Percentiles rank a stretch among this genome's conserved stretches.
phyloP scores from a whole-genome alignment of 2,888 invertebrate species.

The Cynaeus angustus region DNA sequence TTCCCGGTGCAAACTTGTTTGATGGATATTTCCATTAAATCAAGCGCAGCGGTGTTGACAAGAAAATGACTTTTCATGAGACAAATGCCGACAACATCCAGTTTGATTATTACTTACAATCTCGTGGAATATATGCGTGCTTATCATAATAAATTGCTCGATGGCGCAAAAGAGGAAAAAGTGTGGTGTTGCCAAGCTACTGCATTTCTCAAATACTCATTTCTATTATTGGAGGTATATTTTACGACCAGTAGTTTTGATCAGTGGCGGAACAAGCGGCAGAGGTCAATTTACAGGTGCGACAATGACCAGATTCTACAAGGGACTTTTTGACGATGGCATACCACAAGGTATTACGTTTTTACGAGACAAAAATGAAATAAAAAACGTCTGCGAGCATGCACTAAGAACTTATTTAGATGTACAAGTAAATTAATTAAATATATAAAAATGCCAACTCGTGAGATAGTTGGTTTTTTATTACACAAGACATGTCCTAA shows the following conservation, averaged over 20 bases:
- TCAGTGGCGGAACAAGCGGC: constrained; percentile 22
- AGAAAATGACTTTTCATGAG: constrained; percentile 53
- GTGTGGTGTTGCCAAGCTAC: constrained; percentile 25
- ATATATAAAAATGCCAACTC: too few species aligned
- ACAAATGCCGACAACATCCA: constrained; percentile 49
- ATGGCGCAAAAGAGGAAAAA: constrained; percentile 24
- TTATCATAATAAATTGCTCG: constrained; percentile 44
- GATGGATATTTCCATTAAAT: constrained; percentile 53
- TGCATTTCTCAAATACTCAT: constrained; percentile 44
- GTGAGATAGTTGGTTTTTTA: too few species aligned
- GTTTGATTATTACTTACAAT: constrained; percentile 49
- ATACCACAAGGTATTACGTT: too few species aligned
- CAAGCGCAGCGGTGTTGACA: constrained; percentile 51
- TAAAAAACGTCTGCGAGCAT: too few species aligned
- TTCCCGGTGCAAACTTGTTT: constrained; percentile 12
- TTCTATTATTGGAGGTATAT: constrained; percentile 41
- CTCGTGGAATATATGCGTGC: constrained; percentile 42
- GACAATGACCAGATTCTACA: constrained; percentile 3
- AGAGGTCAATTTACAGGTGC: constrained; percentile 8
- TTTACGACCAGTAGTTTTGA: constrained; percentile 33
- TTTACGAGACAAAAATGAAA: too few species aligned
- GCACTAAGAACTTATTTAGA: too few species aligned
- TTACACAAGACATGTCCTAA: too few species aligned
- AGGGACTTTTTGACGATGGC: too few species aligned
- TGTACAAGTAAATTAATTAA: too few species aligned